Evolutionary conservation across 2,113 vertebrate genomes (phyloP).

Genomic region (Camarhynchus parvulus): DNA sequence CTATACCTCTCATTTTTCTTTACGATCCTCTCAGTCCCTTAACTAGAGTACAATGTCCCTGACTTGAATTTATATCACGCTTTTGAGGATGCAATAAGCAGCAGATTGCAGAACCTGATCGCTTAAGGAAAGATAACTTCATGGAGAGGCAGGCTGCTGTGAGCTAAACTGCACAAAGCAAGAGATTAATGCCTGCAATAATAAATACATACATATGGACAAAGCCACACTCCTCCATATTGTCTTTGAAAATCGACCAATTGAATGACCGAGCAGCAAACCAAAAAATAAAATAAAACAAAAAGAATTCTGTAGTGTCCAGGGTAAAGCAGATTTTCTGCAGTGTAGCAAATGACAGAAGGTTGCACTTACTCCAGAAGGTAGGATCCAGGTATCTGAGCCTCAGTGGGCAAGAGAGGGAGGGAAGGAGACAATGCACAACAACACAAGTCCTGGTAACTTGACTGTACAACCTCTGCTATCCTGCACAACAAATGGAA

Average conservation of each 20-base stretch:
- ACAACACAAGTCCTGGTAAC: neutral
- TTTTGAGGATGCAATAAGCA: constrained; percentile 48
- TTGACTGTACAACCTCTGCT: neutral
- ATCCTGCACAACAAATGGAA: neutral
- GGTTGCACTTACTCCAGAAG: neutral
- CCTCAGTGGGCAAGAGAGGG: neutral
- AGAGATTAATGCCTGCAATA: constrained; percentile 1
- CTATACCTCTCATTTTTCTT: constrained; percentile 51
- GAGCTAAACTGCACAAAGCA: neutral
- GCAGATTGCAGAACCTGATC: constrained; percentile 8
- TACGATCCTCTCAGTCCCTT: constrained; percentile 33
- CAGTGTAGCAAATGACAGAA: neutral
- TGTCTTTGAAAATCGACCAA: neutral
- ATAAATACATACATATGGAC: constrained; percentile 6
- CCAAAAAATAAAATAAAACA: neutral
- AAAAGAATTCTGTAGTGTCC: neutral
- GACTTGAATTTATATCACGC: constrained; percentile 44
- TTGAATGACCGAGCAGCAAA: neutral
- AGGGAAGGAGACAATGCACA: neutral
- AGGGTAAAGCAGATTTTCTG: neutral
- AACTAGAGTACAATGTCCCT: constrained; percentile 45
- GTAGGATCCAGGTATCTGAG: neutral
- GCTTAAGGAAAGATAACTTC: constrained; percentile 32
- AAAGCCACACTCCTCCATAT: neutral
- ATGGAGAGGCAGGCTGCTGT: neutral